phyloP scores from a whole-genome alignment of 2,888 invertebrate species.

The Lutraria lutraria region DNA sequence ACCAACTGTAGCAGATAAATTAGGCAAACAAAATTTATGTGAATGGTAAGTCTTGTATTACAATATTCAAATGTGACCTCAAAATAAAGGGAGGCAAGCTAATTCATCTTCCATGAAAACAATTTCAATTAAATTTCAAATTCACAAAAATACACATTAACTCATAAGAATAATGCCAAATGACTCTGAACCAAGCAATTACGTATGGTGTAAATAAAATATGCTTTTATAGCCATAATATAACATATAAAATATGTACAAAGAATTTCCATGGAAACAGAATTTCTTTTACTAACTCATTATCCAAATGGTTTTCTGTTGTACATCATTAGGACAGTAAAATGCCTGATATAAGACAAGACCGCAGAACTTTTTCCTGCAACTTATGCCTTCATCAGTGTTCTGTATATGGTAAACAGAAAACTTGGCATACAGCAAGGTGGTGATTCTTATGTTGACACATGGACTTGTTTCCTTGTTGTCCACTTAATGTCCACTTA shows the following conservation, averaged over 20 bases:
- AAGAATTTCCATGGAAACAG: not conserved
- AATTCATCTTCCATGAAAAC: too few relatives aligned
- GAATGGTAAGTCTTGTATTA: too few relatives aligned
- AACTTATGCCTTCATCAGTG: not conserved
- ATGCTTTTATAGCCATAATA: not conserved
- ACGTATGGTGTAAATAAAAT: not conserved
- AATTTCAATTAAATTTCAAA: too few relatives aligned
- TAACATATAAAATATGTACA: not conserved
- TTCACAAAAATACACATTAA: too few relatives aligned
- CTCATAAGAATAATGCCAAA: not conserved
- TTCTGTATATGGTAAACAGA: not conserved
- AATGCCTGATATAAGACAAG: too few relatives aligned
- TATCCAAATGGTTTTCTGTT: constrained; percentile 1
- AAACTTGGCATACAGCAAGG: not conserved
- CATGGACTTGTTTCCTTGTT: not conserved
- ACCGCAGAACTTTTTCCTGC: not conserved
- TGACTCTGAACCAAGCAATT: not conserved
- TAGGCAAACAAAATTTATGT: too few relatives aligned
- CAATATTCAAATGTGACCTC: too few relatives aligned
- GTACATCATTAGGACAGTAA: not conserved
- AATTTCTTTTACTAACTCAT: not conserved
- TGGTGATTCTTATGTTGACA: not conserved
- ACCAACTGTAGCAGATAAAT: too few relatives aligned
- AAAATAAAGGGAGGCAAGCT: too few relatives aligned
- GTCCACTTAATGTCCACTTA: not conserved